These are phyloP conservation scores for Andrena fulva DNA, from an alignment of 2,888 invertebrate genomes.

Conservation along the genomic window DNA sequence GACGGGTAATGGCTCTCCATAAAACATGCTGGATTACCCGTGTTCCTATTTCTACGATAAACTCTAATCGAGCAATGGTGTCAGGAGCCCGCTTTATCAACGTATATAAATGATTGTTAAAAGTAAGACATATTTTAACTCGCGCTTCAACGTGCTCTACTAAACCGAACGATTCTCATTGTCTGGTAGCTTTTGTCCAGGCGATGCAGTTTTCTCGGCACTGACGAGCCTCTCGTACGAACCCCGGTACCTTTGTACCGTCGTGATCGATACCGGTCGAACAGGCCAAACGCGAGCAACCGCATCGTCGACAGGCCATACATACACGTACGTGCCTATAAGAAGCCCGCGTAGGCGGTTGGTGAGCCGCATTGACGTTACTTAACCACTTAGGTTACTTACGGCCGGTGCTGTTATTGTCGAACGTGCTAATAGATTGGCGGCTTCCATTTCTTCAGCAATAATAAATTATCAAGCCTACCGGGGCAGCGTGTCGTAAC, in stretches of 20 bases:
- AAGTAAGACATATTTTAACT: too few species aligned
- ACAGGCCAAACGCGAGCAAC: slow-evolving; percentile 30
- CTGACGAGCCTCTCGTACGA: slow-evolving; percentile 4
- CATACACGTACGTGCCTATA: slow-evolving; percentile 19
- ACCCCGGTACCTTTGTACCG: slow-evolving; percentile 16
- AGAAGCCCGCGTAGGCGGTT: slow-evolving; percentile 67
- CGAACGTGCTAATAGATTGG: slow-evolving; percentile 77
- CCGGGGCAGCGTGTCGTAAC: slow-evolving; percentile 58
- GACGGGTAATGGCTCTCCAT: slow-evolving; percentile 29
- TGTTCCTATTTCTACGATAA: slow-evolving; percentile 3
- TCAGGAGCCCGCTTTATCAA: too few species aligned
- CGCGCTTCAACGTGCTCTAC: background rate
- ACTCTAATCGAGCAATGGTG: background rate
- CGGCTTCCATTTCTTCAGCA: slow-evolving; percentile 74
- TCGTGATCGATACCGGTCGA: slow-evolving; percentile 57
- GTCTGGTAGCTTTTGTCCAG: background rate
- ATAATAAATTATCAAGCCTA: slow-evolving; percentile 75
- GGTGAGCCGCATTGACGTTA: slow-evolving; percentile 71
- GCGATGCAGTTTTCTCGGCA: background rate
- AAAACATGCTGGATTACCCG: slow-evolving; percentile 13
- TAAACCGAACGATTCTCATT: background rate
- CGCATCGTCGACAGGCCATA: slow-evolving; percentile 24
- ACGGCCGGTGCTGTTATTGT: slow-evolving; percentile 74
- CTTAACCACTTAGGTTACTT: slow-evolving; percentile 76
- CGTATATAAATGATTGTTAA: too few species aligned